Conservation (phyloP, 1,140 invertebrate genomes). For the Geopemphigus sp. region DNA sequence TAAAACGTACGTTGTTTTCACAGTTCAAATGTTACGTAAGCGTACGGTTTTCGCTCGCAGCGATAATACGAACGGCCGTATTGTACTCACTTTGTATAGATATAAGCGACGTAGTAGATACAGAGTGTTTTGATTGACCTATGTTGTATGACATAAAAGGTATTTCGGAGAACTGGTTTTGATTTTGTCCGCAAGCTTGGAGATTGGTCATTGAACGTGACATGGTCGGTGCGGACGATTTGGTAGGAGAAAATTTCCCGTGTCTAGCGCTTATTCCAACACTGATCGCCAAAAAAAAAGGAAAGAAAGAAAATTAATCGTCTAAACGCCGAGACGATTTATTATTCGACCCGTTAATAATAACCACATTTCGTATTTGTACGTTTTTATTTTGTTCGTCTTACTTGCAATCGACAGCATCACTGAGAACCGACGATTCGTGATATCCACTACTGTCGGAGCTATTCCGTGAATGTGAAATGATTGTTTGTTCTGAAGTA, state of each 20-base stretch:
- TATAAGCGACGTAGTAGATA: constrained; percentile 45
- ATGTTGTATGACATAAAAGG: constrained; percentile 48
- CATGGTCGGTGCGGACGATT: constrained; percentile 39
- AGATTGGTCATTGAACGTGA: constrained; percentile 54
- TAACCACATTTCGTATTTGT: too few relatives aligned
- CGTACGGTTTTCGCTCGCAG: not conserved
- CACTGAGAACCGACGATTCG: constrained; percentile 69
- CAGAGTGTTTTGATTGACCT: constrained; percentile 46
- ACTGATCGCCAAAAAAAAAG: not conserved
- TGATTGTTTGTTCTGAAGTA: constrained; percentile 36
- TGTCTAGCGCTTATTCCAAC: not conserved
- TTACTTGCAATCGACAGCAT: constrained; percentile 53
- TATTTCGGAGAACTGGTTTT: constrained; percentile 22
- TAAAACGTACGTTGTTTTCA: too few relatives aligned
- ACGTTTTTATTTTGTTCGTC: not conserved
- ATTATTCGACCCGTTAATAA: too few relatives aligned
- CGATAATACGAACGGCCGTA: not conserved
- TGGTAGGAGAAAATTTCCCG: constrained; percentile 2
- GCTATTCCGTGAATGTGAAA: constrained; percentile 67
- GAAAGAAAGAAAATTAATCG: not conserved
- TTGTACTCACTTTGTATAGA: constrained; percentile 39
- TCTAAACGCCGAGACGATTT: too few relatives aligned
- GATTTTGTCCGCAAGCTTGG: constrained; percentile 50
- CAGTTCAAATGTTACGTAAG: too few relatives aligned
- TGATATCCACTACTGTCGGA: constrained; percentile 76